These are phyloP conservation scores for Andrena bicolor DNA, from an alignment of 2,888 invertebrate genomes.

Conservation along the genomic window DNA sequence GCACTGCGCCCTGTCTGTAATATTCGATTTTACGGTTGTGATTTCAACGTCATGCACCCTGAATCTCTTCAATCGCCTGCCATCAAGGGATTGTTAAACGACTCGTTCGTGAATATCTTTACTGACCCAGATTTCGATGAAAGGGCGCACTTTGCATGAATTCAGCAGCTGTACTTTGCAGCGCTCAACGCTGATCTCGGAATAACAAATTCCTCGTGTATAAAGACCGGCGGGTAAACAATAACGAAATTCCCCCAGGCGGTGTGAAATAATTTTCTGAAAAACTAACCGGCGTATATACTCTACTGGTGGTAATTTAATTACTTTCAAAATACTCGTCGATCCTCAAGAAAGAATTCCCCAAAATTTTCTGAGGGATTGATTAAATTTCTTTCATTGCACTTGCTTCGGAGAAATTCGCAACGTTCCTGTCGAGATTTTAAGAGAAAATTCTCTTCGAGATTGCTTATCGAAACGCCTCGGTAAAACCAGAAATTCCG, in stretches of 20 bases:
- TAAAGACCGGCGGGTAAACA: background rate
- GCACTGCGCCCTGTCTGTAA: slow-evolving; percentile 8
- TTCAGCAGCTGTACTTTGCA: background rate
- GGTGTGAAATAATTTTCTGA: too few species aligned
- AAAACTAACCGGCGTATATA: too few species aligned
- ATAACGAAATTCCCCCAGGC: background rate
- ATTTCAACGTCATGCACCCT: slow-evolving; percentile 3
- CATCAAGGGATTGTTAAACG: slow-evolving; percentile 24
- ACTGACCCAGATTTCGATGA: slow-evolving; percentile 21
- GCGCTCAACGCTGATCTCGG: background rate
- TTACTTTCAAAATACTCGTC: background rate
- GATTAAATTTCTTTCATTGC: background rate
- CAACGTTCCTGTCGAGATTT: background rate
- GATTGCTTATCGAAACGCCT: background rate
- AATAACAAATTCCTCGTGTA: background rate
- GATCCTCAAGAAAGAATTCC: background rate
- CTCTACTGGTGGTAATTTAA: too few species aligned
- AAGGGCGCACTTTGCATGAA: background rate
- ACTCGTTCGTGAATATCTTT: slow-evolving; percentile 20
- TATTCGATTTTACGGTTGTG: slow-evolving; percentile 19
- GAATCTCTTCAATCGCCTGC: slow-evolving; percentile 15
- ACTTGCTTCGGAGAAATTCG: background rate
- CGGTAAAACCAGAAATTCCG: too few species aligned
- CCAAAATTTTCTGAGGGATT: background rate
- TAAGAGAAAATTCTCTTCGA: background rate